Base-by-base conservation (phyloP, 2,888 invertebrate genomes). In the Macropis europaea region DNA sequence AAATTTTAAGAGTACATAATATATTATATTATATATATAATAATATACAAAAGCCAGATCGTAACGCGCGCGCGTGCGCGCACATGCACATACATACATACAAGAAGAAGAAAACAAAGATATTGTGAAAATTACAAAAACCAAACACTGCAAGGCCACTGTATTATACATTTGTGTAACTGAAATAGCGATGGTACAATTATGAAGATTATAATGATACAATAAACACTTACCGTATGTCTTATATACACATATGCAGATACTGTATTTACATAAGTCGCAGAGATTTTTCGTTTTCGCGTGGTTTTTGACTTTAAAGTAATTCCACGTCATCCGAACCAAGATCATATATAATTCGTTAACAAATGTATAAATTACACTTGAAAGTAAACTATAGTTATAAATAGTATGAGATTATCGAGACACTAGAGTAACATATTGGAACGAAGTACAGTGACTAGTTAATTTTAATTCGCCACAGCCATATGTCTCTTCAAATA, bases 401-500 rank as follows among this genome's bases (percentile, higher is more conserved):
- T 70, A 59, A 69, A 62, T 62, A 57, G 26, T 36, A n/a, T 19
- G 19, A 38, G 17, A 43, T 53, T 19, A 59, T 63, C 53, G 48
- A 24, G 42, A 38, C 43, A 34, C 36, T 45, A 9, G 19, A 50
- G 28, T 24, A 61, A 28, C 28, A 22, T 30, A 24, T n/a, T 28
- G 2, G 26, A 26, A 19, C 2, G 24, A 15, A 6, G 17, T 24
- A 30, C 34, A 3, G 17, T 42, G n/a, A 32, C 4, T 13, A 11
- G 13, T 22, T 22, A 11, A 57, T 56, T 36, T 56, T 24, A 68
- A 13, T 50, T 66, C 5, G 30, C 36, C 13, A 15, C 36, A 7
- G 50, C 34, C 52, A 80, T 63, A 62, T 88, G 81, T 87, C 91
- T 88, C 87, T 94, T 90, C 90, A 95, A 88, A 90, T 93, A 95